Base-by-base conservation (phyloP, 2,113 vertebrate genomes). In the Dicentrarchus labrax region DNA sequence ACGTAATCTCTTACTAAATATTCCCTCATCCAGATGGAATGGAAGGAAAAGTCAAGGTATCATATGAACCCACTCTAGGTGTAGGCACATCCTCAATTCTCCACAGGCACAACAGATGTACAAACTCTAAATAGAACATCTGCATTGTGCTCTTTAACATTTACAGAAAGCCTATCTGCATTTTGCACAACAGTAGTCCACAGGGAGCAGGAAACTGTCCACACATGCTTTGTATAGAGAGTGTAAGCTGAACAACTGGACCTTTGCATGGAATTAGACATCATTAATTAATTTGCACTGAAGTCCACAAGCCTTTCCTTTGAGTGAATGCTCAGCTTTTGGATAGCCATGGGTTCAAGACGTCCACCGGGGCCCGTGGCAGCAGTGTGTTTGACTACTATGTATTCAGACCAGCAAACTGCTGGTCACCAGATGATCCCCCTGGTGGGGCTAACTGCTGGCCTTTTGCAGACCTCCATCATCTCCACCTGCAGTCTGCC, bases 381-480 rank as follows among this genome's bases (percentile, higher is more conserved):
- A 72, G 59, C 59, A 22, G 76, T 51, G 72, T 66, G 77, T 85
- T 82, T 75, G 62, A 62, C 89, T 86, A 56, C 89, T 93, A 82
- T 86, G 84, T 92, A 92, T 92, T 91, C 91, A 90, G 70, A 72
- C 68, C 80, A 39, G 80, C 86, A 84, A 50, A 78, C 60, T 19
- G 62, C 86, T 72, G 90, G 92, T 90, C 90, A 91, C 84, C 91
- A 80, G 75, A 90, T 80, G 87, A 91, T 85, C 80, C 85, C 85
- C 85, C 77, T 81, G 83, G 80, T 91, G 86, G 57, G 66, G 69
- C 84, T 88, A 80, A 62, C 67, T 70, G 80, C 84, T 93, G 92
- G 88, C 90, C 91, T 90, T 88, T 88, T 60, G 78, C 82, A 93
- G 85, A 94, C 91, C 92, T 89, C 91, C 86, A 89, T 91, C 90